Percentiles rank a stretch among this genome's conserved stretches.
Evolutionary conservation across 2,888 invertebrate species (phyloP).

Genomic region (Rapana venosa): DNA sequence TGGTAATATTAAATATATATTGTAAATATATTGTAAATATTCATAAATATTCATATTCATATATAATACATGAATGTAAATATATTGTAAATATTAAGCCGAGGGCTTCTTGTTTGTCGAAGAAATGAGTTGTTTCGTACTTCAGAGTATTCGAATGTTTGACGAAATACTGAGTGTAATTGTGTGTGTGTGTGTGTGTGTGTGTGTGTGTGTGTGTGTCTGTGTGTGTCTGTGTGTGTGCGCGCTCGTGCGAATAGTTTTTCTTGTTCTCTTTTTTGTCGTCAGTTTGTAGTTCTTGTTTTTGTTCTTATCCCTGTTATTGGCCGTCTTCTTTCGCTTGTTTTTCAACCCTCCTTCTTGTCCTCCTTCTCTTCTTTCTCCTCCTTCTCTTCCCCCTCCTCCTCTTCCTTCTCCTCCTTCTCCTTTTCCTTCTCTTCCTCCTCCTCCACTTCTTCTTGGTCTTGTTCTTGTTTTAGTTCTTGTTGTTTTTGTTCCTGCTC

Average conservation of each 20-base stretch:
- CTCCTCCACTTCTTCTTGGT: background rate
- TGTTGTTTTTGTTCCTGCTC: background rate
- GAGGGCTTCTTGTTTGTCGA: too few relatives aligned
- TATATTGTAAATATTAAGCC: too few relatives aligned
- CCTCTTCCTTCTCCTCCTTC: background rate
- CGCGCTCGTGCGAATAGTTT: background rate
- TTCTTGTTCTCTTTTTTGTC: background rate
- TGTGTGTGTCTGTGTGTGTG: slow-evolving; percentile 11
- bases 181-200: slow-evolving; percentile 4
- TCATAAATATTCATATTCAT: too few relatives aligned
- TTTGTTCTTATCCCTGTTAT: background rate
- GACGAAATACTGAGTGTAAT: background rate
- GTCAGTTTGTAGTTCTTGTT: background rate
- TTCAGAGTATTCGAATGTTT: too few relatives aligned
- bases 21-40: too few relatives aligned
- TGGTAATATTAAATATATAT: too few relatives aligned
- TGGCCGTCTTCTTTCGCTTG: background rate
- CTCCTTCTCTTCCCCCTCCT: background rate
- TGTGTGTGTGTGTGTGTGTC: background rate
- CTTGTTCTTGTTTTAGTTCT: background rate
- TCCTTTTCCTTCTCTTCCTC: background rate
- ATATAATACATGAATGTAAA: too few relatives aligned
- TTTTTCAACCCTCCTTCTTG: background rate
- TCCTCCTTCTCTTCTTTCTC: background rate
- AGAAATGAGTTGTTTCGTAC: too few relatives aligned